These are phyloP conservation scores for Ophraella communa DNA, from an alignment of 2,888 invertebrate genomes.

Conservation along the genomic window DNA sequence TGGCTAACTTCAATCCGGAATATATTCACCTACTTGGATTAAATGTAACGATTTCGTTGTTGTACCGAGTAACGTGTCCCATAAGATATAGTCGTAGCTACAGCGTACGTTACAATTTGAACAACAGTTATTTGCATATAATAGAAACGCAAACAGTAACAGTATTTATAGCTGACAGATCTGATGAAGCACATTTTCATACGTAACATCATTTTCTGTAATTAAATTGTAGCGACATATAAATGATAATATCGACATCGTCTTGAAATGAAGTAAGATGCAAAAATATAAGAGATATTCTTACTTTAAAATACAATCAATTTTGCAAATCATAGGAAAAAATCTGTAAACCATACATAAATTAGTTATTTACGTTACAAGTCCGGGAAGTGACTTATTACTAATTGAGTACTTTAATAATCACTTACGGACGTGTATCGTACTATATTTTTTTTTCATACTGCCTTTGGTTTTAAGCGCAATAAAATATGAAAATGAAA, in stretches of 20 bases:
- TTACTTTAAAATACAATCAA: too few relatives aligned
- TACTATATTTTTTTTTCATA: too few relatives aligned
- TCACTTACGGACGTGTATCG: too few relatives aligned
- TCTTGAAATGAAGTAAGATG: not conserved
- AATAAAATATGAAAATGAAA: too few relatives aligned
- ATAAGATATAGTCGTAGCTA: constrained; percentile 44
- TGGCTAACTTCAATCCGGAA: constrained; percentile 19
- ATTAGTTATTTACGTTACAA: too few relatives aligned
- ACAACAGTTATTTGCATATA: constrained; percentile 57
- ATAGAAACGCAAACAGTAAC: constrained; percentile 50
- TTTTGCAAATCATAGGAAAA: too few relatives aligned
- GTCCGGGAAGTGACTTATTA: too few relatives aligned
- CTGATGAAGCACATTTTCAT: constrained; percentile 50
- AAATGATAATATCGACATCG: not conserved
- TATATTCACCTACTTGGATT: constrained; percentile 22
- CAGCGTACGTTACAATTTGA: constrained; percentile 50
- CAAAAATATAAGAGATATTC: too few relatives aligned
- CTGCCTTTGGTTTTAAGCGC: too few relatives aligned
- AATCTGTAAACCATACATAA: too few relatives aligned
- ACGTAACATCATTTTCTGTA: constrained; percentile 34
- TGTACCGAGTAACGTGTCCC: constrained; percentile 34
- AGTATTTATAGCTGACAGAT: constrained; percentile 51
- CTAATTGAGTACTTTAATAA: too few relatives aligned
- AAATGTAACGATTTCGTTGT: constrained; percentile 37
- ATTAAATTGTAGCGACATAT: constrained; percentile 36